These are phyloP conservation scores for Lipophrys pholis DNA, from an alignment of 2,113 vertebrate genomes.

Conservation along the genomic window DNA sequence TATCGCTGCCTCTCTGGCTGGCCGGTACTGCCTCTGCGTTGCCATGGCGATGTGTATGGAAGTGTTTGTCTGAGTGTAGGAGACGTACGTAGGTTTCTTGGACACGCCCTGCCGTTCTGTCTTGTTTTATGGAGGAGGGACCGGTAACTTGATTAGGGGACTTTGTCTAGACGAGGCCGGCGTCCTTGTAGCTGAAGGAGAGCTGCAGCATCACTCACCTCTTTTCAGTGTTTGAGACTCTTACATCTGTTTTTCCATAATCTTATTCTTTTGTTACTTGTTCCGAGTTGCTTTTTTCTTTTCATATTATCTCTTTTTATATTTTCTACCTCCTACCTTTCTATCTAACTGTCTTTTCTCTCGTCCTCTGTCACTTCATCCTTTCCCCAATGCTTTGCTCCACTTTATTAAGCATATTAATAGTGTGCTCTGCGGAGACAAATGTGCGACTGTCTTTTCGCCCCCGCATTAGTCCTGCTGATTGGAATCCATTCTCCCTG, in stretches of 20 bases:
- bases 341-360: background rate
- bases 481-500: constrained; percentile 67
- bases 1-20: constrained; percentile 56
- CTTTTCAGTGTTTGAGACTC: constrained; percentile 17
- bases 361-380: background rate
- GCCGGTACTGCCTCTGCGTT: constrained; percentile 51
- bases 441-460: constrained; percentile 47
- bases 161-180: constrained; percentile 67
- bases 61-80: constrained; percentile 21
- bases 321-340: background rate
- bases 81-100: constrained; percentile 14
- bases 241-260: background rate
- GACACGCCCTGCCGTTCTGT: constrained; percentile 59
- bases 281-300: background rate
- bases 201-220: constrained; percentile 42
- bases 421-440: constrained; percentile 41
- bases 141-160: constrained; percentile 72
- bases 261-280: background rate
- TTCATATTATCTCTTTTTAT: background rate
- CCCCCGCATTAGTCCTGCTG: constrained; percentile 59
- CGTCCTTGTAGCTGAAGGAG: constrained; percentile 68
- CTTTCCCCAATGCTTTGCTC: background rate
- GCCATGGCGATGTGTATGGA: constrained; percentile 60
- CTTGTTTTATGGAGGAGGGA: constrained; percentile 42
- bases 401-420: constrained; percentile 62